These are phyloP conservation scores for Nycticorax nycticorax DNA, from an alignment of 2,113 vertebrate species.

Conservation along the genomic window DNA sequence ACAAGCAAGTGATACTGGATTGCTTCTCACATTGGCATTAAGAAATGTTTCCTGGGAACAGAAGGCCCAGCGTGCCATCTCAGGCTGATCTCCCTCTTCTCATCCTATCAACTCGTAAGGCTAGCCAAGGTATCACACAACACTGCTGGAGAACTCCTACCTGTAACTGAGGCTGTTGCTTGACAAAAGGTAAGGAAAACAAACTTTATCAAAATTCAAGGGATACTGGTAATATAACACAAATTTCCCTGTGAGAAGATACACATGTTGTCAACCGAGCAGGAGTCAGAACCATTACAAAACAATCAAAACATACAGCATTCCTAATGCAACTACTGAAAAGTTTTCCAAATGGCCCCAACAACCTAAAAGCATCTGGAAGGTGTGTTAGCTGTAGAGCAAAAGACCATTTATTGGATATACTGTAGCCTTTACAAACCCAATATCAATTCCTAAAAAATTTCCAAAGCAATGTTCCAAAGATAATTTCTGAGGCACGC, in stretches of 20 bases:
- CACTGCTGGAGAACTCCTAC: neutral
- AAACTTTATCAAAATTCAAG: neutral
- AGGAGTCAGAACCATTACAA: neutral
- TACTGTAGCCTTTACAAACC: neutral
- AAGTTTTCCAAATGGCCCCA: neutral
- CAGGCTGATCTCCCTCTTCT: neutral
- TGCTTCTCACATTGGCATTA: neutral
- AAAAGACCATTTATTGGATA: neutral
- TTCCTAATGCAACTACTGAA: neutral
- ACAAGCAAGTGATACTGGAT: neutral
- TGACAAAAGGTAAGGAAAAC: neutral
- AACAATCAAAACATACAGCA: neutral
- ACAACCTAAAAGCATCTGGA: neutral
- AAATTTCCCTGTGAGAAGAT: neutral
- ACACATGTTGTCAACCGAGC: neutral
- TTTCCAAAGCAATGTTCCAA: neutral
- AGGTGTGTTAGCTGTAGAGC: neutral
- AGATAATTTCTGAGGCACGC: neutral
- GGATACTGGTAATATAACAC: neutral
- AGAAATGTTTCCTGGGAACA: neutral
- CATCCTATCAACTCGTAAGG: neutral
- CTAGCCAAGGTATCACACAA: neutral
- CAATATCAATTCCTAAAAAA: neutral
- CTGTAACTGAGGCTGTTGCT: neutral
- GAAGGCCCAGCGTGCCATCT: neutral